These are phyloP conservation scores for Eupithecia pulchellata DNA, from an alignment of 2,888 invertebrate species.

Conservation along the genomic window DNA sequence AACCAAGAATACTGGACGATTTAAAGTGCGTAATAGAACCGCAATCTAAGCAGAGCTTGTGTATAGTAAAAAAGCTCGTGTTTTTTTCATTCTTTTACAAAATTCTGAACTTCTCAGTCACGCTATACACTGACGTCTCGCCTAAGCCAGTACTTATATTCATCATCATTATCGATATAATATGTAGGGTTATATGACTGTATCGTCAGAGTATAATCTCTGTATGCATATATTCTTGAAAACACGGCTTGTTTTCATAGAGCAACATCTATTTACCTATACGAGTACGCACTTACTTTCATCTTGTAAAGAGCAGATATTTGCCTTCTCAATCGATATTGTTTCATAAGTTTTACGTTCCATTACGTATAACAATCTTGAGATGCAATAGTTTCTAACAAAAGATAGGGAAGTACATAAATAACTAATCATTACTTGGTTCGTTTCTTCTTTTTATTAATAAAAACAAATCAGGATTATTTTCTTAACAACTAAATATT, in stretches of 20 bases:
- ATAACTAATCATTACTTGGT: slow-evolving; percentile 42
- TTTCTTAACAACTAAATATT: neutral
- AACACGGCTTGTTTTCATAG: slow-evolving; percentile 16
- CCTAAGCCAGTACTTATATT: neutral
- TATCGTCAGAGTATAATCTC: slow-evolving; percentile 14
- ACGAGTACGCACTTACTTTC: slow-evolving; percentile 14
- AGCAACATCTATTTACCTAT: slow-evolving; percentile 5
- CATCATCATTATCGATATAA: slow-evolving; percentile 7
- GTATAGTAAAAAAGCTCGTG: neutral
- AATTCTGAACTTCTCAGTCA: slow-evolving; percentile 1
- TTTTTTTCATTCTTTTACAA: neutral
- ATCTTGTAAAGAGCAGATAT: slow-evolving; percentile 12
- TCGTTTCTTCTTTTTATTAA: slow-evolving; percentile 45
- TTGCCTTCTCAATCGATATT: neutral
- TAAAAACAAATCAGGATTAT: neutral
- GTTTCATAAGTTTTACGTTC: slow-evolving; percentile 21
- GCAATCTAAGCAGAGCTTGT: neutral
- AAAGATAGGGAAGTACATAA: slow-evolving; percentile 47
- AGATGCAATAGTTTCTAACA: slow-evolving; percentile 27
- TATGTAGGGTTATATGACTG: slow-evolving; percentile 15
- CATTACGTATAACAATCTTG: slow-evolving; percentile 29
- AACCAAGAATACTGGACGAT: neutral
- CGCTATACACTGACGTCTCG: neutral
- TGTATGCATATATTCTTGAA: slow-evolving; percentile 2
- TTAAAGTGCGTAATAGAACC: neutral